phyloP scores from a whole-genome alignment of 2,888 invertebrate genomes.

The Vanessa cardui region DNA sequence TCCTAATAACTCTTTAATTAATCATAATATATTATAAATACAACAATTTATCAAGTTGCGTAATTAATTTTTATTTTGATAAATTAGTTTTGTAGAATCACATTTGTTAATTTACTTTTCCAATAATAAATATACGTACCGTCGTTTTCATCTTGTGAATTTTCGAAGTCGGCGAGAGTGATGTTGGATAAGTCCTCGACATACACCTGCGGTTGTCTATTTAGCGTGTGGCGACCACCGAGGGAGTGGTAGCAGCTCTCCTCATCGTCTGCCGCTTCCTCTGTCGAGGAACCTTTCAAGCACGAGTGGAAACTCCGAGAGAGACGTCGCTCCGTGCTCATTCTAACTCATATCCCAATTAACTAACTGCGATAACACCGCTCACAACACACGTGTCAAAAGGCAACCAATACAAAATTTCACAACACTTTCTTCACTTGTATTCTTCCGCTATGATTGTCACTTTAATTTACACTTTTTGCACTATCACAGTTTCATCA shows the following conservation, averaged over 20 bases:
- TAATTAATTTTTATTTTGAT: not conserved
- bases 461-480: constrained; percentile 19
- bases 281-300: constrained; percentile 83
- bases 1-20: constrained; percentile 7
- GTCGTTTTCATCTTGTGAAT: constrained; percentile 70
- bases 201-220: constrained; percentile 71
- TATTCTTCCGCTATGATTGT: constrained; percentile 3
- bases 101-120: too few species aligned
- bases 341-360: constrained; percentile 72
- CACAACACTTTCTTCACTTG: constrained; percentile 21
- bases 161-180: constrained; percentile 73
- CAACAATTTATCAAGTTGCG: not conserved
- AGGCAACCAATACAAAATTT: constrained; percentile 17
- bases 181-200: constrained; percentile 75
- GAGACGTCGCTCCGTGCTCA: constrained; percentile 83
- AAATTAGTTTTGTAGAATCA: not conserved
- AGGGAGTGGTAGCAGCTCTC: constrained; percentile 78
- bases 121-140: constrained; percentile 57
- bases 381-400: constrained; percentile 39
- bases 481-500: constrained; percentile 17
- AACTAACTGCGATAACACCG: constrained; percentile 46
- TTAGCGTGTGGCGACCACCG: constrained; percentile 72
- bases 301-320: constrained; percentile 87
- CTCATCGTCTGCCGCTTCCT: constrained; percentile 77
- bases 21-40: not conserved